phyloP scores from a whole-genome alignment of 2,888 invertebrate species.

The Erannis defoliaria region DNA sequence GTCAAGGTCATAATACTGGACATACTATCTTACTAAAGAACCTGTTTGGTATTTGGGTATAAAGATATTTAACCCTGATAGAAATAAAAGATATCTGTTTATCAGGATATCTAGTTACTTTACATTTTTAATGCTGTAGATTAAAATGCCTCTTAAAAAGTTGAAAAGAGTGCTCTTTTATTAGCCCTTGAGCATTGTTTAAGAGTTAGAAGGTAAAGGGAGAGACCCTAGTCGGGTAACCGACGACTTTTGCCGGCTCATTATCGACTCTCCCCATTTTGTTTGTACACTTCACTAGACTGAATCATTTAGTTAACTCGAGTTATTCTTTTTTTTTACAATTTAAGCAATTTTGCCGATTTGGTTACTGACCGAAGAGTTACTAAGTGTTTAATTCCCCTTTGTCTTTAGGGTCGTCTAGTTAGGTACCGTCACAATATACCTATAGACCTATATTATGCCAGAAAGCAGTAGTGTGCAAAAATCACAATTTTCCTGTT shows the following conservation, averaged over 20 bases:
- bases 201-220: slow-evolving; percentile 74
- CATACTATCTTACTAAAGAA: too few species aligned
- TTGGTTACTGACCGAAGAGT: too few species aligned
- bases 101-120: slow-evolving; percentile 19
- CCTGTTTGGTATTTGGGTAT: neutral
- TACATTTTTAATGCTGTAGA: slow-evolving; percentile 53
- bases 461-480: too few species aligned
- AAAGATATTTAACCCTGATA: neutral
- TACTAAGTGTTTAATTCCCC: too few species aligned
- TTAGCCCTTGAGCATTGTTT: slow-evolving; percentile 82
- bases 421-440: too few species aligned
- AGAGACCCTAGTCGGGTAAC: slow-evolving; percentile 63
- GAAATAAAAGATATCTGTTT: neutral
- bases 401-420: too few species aligned
- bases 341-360: too few species aligned
- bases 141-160: slow-evolving; percentile 60
- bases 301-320: slow-evolving; percentile 60
- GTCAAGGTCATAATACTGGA: too few species aligned
- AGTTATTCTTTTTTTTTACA: slow-evolving; percentile 54
- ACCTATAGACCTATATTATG: too few species aligned
- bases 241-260: slow-evolving; percentile 75
- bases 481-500: too few species aligned
- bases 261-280: slow-evolving; percentile 76
- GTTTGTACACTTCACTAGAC: slow-evolving; percentile 64
- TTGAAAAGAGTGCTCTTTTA: slow-evolving; percentile 79